A percentile compares a stretch with the other conserved stretches of the same genome.
These are phyloP conservation scores for Machaerirhynchus nigripectus DNA, from an alignment of 2,113 vertebrate genomes.

Conservation along the genomic window DNA sequence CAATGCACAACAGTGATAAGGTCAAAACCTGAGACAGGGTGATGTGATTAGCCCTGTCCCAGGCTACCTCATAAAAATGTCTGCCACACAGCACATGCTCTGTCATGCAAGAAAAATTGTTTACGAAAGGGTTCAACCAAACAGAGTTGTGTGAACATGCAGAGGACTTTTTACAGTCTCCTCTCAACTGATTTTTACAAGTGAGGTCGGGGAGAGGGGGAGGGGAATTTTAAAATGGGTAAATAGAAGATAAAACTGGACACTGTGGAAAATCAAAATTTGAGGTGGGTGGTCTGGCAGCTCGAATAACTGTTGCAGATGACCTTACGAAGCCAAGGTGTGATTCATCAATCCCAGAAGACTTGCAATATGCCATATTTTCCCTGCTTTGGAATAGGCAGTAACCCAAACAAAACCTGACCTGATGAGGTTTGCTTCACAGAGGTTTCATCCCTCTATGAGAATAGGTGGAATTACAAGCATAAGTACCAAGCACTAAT, in stretches of 20 bases:
- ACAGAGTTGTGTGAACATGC: background rate
- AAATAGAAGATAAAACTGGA: constrained; percentile 6
- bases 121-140: constrained; percentile 4
- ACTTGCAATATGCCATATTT: background rate
- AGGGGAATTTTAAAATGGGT: background rate
- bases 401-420: constrained; percentile 51
- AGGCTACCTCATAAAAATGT: constrained; percentile 58
- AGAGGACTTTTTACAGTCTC: background rate
- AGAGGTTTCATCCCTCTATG: constrained; percentile 24
- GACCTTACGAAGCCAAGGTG: background rate
- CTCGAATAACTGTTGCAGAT: background rate
- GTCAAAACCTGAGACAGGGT: constrained; percentile 58
- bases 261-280: background rate
- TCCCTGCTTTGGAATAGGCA: background rate
- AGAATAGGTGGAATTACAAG: constrained; percentile 25
- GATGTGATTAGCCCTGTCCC: constrained; percentile 62
- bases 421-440: constrained; percentile 19
- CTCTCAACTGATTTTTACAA: background rate
- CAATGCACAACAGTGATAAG: constrained; percentile 64
- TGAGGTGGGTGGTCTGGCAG: constrained; percentile 37
- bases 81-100: constrained; percentile 34
- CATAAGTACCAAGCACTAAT: background rate
- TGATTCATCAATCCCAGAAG: constrained; percentile 36
- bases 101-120: constrained; percentile 48
- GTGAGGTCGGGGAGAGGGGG: fast-evolving